Evolutionary conservation across 2,113 vertebrate species (phyloP).

Genomic region (Brachionichthys hirsutus): DNA sequence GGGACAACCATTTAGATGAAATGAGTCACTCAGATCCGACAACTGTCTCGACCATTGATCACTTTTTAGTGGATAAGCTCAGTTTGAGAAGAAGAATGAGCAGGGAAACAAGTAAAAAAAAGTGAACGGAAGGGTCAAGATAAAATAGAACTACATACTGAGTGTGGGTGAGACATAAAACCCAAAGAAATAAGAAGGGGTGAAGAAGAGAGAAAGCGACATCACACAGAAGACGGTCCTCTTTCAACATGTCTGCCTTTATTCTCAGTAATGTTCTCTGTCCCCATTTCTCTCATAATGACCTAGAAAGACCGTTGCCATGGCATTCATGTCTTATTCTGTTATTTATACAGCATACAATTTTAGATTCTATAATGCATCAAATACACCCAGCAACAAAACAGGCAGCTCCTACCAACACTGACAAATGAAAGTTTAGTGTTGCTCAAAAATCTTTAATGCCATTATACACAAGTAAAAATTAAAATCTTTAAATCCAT

Average conservation of each 20-base stretch:
- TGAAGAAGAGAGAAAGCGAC: neutral
- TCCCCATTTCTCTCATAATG: neutral
- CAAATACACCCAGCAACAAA: neutral
- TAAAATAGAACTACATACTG: neutral
- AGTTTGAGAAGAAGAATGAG: conserved; percentile 1
- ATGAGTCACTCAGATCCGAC: conserved; percentile 40
- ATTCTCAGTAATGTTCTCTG: neutral
- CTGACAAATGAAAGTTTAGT: too few species aligned
- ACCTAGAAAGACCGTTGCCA: too few species aligned
- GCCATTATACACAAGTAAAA: too few species aligned
- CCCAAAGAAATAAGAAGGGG: too few species aligned
- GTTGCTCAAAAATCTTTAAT: too few species aligned
- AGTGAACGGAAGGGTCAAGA: neutral
- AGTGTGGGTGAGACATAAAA: too few species aligned
- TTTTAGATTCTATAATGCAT: neutral
- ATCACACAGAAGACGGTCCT: neutral
- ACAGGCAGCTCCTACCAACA: too few species aligned
- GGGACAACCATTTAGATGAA: conserved; percentile 36
- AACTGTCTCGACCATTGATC: conserved; percentile 35
- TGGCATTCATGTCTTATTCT: neutral
- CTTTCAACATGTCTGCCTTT: neutral
- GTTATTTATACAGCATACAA: conserved; percentile 2
- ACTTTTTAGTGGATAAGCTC: conserved; percentile 13
- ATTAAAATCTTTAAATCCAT: too few species aligned
- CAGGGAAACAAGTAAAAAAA: conserved; percentile 8